Conservation (phyloP, 2,888 invertebrate species). For the Apamea epomidion region DNA sequence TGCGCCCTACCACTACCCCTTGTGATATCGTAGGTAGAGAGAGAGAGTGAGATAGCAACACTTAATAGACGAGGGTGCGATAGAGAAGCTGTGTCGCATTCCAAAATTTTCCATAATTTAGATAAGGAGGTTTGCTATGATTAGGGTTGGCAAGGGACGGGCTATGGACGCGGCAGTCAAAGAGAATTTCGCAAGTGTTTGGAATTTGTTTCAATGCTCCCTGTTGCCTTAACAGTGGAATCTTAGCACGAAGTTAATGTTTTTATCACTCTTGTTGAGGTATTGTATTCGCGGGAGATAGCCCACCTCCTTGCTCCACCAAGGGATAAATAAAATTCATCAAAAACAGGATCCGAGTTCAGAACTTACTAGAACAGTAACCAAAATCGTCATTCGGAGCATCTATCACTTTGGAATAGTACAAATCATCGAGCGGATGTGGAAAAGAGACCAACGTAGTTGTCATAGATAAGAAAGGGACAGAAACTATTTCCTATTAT, state of each 20-base stretch:
- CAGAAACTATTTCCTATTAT: conserved; percentile 74
- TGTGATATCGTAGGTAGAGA: conserved; percentile 82
- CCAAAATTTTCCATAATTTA: conserved; percentile 90
- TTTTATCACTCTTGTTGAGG: not conserved
- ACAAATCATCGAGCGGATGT: conserved; percentile 78
- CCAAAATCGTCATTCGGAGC: conserved; percentile 72
- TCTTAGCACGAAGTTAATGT: conserved; percentile 6
- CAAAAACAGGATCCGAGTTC: not conserved
- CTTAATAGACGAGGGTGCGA: conserved; percentile 73
- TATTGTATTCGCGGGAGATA: not conserved
- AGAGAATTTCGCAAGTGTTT: conserved; percentile 50
- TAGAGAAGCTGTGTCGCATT: conserved; percentile 83
- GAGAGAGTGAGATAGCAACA: conserved; percentile 76
- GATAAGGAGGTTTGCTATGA: conserved; percentile 90
- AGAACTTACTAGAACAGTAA: conserved; percentile 22
- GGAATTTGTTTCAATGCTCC: conserved; percentile 27
- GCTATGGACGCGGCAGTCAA: conserved; percentile 34
- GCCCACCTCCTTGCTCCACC: not conserved
- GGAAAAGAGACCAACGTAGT: conserved; percentile 71
- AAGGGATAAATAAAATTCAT: not conserved
- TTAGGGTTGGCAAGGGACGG: conserved; percentile 82
- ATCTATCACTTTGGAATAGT: conserved; percentile 79
- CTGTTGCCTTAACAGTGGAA: conserved; percentile 12
- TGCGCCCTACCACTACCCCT: conserved; percentile 87
- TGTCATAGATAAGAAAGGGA: conserved; percentile 74